These are phyloP conservation scores for Tauraco hartlaubi DNA, from an alignment of 2,797 vertebrate species.

Conservation along the genomic window DNA sequence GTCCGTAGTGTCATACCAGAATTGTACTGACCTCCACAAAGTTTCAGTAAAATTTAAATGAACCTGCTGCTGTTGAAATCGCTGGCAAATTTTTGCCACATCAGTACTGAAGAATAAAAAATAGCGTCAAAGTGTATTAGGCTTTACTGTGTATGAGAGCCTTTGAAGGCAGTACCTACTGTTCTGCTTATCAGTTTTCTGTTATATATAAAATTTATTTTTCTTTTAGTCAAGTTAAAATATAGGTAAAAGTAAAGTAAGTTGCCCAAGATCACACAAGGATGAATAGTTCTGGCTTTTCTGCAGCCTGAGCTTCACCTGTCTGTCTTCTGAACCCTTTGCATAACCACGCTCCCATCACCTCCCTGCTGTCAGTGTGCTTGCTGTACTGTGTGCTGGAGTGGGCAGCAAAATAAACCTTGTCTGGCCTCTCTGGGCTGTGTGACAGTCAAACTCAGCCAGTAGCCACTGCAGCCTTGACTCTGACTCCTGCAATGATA, in stretches of 20 bases:
- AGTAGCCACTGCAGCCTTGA: neutral
- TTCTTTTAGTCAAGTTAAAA: neutral
- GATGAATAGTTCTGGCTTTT: neutral
- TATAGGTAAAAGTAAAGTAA: neutral
- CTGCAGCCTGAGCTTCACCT: neutral
- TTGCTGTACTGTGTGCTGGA: neutral
- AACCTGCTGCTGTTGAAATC: neutral
- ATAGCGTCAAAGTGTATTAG: neutral
- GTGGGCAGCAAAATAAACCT: neutral
- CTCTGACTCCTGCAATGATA: neutral
- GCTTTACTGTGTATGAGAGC: neutral
- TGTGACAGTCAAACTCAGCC: neutral
- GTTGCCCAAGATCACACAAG: neutral
- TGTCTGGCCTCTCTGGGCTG: neutral
- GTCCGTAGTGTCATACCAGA: neutral
- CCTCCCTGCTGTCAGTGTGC: neutral
- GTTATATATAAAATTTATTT: too few species aligned
- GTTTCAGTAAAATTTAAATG: neutral
- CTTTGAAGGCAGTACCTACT: neutral
- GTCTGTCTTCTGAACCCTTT: neutral
- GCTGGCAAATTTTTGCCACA: neutral
- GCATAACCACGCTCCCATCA: neutral
- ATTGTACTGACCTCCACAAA: neutral
- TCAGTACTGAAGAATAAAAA: neutral
- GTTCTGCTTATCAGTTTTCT: neutral